Evolutionary conservation across 2,888 invertebrate genomes (phyloP), one percentile per base, ranked within the genome.

Genomic region (Rhopalosiphum nymphaeae): DNA sequence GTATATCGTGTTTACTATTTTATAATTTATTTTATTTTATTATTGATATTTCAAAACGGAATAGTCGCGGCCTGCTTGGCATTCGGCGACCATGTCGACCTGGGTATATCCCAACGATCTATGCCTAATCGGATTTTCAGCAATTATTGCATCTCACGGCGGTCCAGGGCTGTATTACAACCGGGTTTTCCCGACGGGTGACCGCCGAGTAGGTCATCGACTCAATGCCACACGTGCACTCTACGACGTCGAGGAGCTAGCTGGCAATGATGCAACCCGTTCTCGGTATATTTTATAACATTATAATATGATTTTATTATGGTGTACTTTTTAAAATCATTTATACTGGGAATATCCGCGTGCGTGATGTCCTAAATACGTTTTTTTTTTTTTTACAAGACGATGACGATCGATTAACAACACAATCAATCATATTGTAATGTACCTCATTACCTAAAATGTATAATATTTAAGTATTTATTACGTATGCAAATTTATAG

Each of bases 181-280:
- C 44, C 92, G 92, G 88, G 92, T 67, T 92, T 92, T 92, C 88
- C 92, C 88, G 67, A n/a, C 67, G 26, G 87, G 61, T 29, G 57
- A 44, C 84, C 92, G 93, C 57, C 67, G 84, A 93, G 93, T 93
- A 93, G 93, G 93, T 93, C 93, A 89, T 93, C 93, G 93, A 93
- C 93, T 93, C 93, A 93, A 93, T 93, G 93, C 89, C 93, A 84
- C 44, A 84, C 67, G 44, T 9, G 36, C 36, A 21, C 21, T 21
- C 21, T 36, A 78, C 78, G 78, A 78, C 78, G 26, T 42, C 92
- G 26, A 29, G n/a, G 53, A 91, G 25, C 91, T 10, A 26, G 11
- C 36, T 78, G 78, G 86, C 49, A 49, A 93, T 93, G 42, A 46
- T 84, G 93, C 89, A 93, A 93, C 57, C 29, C 67, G 36, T 56